Evolutionary conservation across 2,888 invertebrate genomes (phyloP).

Genomic region (Yponomeuta plumbellus): DNA sequence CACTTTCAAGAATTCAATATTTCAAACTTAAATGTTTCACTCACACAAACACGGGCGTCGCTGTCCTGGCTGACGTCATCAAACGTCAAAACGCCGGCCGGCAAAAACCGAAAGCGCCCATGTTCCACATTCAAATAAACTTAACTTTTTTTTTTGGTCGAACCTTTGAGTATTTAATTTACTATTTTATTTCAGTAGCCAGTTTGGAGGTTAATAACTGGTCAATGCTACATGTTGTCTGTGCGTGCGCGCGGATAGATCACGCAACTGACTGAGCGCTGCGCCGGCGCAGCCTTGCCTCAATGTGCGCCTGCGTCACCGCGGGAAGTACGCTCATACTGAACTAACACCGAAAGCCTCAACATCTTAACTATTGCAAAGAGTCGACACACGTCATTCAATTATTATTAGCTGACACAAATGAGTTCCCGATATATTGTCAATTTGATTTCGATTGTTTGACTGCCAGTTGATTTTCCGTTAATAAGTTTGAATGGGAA

Average conservation of each 20-base stretch:
- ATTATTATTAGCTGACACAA: neutral
- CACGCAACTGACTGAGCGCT: constrained; percentile 67
- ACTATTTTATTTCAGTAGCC: neutral
- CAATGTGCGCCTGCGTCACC: constrained; percentile 67
- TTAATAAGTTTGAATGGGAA: neutral
- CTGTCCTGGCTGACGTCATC: constrained; percentile 9
- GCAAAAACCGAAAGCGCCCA: constrained; percentile 17
- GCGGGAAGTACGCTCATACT: constrained; percentile 66
- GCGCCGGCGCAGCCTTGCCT: constrained; percentile 58
- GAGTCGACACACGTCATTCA: constrained; percentile 3
- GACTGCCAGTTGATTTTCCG: neutral
- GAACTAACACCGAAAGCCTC: constrained; percentile 50
- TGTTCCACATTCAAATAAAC: constrained; percentile 6
- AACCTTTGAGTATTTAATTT: neutral
- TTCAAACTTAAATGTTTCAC: constrained; percentile 40
- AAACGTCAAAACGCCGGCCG: constrained; percentile 49
- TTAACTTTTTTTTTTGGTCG: neutral
- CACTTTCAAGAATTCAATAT: constrained; percentile 30
- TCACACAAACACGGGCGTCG: constrained; percentile 52
- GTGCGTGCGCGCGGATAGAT: constrained; percentile 73
- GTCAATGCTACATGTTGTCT: constrained; percentile 34
- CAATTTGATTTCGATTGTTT: neutral
- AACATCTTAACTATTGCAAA: constrained; percentile 32
- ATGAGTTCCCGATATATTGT: neutral
- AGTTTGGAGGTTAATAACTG: constrained; percentile 31